These are phyloP conservation scores for Gnathonemus longibarbis DNA, from an alignment of 2,113 vertebrate genomes.

Conservation along the genomic window DNA sequence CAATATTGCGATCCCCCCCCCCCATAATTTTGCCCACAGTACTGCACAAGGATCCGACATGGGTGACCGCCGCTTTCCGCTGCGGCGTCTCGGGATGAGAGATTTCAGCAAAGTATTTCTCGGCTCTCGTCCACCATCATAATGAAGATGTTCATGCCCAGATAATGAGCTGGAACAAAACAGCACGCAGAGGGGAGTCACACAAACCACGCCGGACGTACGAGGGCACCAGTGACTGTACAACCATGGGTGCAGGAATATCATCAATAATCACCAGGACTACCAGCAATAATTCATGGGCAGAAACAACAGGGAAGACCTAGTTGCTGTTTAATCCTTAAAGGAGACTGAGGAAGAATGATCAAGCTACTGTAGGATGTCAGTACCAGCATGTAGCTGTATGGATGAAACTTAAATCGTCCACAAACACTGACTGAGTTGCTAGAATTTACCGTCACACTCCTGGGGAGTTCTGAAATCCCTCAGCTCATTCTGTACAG, in stretches of 20 bases:
- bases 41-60: not conserved
- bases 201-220: not conserved
- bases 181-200: not conserved
- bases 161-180: not conserved
- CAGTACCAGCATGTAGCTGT: not conserved
- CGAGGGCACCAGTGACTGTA: not conserved
- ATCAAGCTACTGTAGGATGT: not conserved
- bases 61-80: not conserved
- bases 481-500: not conserved
- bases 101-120: not conserved
- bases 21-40: not conserved
- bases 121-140: not conserved
- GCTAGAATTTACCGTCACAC: not conserved
- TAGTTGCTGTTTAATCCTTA: not conserved
- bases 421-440: not conserved
- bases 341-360: not conserved
- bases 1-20: not conserved
- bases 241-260: not conserved
- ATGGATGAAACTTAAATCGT: not conserved
- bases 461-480: not conserved
- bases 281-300: not conserved
- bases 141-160: not conserved
- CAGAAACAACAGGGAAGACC: not conserved
- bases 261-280: not conserved
- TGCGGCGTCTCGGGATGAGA: not conserved